Base-by-base conservation (phyloP, 1,140 invertebrate species). In the Panagrolaimus sp. region DNA sequence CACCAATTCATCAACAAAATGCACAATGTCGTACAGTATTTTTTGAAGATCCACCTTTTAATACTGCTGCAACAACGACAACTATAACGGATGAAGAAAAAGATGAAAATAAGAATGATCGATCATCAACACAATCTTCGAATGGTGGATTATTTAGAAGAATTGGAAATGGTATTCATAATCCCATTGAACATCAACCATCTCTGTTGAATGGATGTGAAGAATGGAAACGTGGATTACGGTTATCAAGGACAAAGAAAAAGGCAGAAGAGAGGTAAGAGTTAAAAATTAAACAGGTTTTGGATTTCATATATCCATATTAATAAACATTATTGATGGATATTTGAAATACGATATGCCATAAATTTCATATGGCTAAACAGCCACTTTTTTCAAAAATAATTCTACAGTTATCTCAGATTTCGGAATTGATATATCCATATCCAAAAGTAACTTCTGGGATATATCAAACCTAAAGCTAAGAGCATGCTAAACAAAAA, bases 261-360 rank as follows among this genome's bases (percentile, higher is more conserved):
- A 57, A 57, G 16, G 51, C 51, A 25, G 51, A 57, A 57, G 51
- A 57, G 20, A 57, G 51, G 51, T 57, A 57, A 11, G n/a, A n/a
- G n/a, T n/a, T n/a, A n/a, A n/a, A n/a, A n/a, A n/a, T n/a, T n/a
- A n/a, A n/a, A n/a, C n/a, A n/a, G n/a, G n/a, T n/a, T n/a, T n/a
- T n/a, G n/a, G n/a, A n/a, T n/a, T n/a, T n/a, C n/a, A n/a, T n/a
- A n/a, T n/a, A n/a, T n/a, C n/a, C n/a, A n/a, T n/a, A n/a, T n/a
- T n/a, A n/a, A n/a, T n/a, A n/a, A n/a, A n/a, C n/a, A n/a, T n/a
- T n/a, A n/a, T n/a, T n/a, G n/a, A n/a, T n/a, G n/a, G n/a, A n/a
- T n/a, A n/a, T n/a, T n/a, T n/a, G n/a, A n/a, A n/a, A n/a, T n/a
- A n/a, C n/a, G n/a, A n/a, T n/a, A n/a, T n/a, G n/a, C n/a, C n/a